Evolutionary conservation across 1,140 invertebrate species (phyloP), one percentile per base, ranked within the genome.

Genomic region (Achroia grisella): DNA sequence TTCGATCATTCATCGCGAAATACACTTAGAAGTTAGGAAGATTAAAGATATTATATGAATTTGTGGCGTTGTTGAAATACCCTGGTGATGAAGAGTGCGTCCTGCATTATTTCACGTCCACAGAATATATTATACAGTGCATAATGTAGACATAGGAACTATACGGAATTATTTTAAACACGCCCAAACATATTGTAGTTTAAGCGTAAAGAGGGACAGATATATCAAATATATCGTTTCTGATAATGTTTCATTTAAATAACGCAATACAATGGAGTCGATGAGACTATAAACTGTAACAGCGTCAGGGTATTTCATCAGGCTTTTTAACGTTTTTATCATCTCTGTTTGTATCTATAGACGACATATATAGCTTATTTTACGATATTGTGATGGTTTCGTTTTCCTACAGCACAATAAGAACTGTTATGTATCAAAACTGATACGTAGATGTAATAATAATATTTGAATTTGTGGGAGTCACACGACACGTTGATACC

Each of bases 1-100:
- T 82, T 85, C 77, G 77, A 81, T 59, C 81, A 85, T 85, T 85
- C 81, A 85, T 82, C 77, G 78, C 81, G 81, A 85, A 85, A 85
- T 85, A 85, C 17, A 66, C 54, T 73, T 82, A 79, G 76, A 50
- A 50, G 61, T 66, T 81, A 80, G 66, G 71, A 44, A 70, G 49
- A 77, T 69, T 80, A 80, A 75, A 77, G 60, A 81, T 80, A 80
- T 83, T 23, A 74, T 81, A 71, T 79, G 67, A 68, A 74, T 73
- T 71, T 68, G 61, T 62, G 52, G 59, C 48, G 41, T 47, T 50
- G 74, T 39, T 59, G 76, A 52, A 62, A 50, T 62, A 52, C 67
- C 52, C 54, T 54, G 75, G 36, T 48, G 30, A 48, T 48, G 56
- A 42, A 28, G 31, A 47, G 63, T 45, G 57, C 57, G 52, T 64